Percentiles rank a stretch among this genome's conserved stretches.
Evolutionary conservation across 1,140 invertebrate species (phyloP).

Genomic region (Scylla paramamosain): DNA sequence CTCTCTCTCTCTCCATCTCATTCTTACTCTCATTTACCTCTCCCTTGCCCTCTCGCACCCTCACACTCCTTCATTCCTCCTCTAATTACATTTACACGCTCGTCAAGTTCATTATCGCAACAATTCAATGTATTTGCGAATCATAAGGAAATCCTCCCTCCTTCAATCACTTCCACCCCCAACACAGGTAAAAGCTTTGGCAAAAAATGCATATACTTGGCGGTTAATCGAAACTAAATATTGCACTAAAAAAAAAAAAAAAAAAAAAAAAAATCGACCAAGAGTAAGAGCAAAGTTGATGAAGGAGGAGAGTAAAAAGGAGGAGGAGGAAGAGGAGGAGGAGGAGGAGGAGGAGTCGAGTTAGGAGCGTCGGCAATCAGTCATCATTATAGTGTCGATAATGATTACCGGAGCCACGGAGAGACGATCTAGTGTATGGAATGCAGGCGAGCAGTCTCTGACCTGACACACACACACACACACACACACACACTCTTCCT

Average conservation of each 20-base stretch:
- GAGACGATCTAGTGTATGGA: neutral
- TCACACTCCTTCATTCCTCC: neutral
- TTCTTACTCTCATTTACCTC: conserved; percentile 17
- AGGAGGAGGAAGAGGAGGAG: neutral
- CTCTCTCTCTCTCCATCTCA: neutral
- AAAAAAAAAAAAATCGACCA: neutral
- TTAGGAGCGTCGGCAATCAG: neutral
- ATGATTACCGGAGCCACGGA: conserved; percentile 63
- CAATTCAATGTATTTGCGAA: too few relatives aligned
- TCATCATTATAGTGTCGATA: conserved; percentile 73
- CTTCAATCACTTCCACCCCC: too few relatives aligned
- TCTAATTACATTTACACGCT: neutral
- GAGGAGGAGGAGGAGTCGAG: neutral
- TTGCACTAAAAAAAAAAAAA: neutral
- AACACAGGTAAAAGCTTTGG: too few relatives aligned
- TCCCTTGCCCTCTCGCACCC: neutral
- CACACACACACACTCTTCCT: neutral
- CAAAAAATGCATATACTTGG: neutral
- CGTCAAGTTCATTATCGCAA: neutral
- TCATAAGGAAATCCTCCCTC: too few relatives aligned
- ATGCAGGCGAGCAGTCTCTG: neutral
- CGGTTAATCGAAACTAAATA: neutral
- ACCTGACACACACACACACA: too few relatives aligned
- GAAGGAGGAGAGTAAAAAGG: neutral
- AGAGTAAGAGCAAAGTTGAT: neutral